These are phyloP conservation scores for Chelonus insularis DNA, from an alignment of 1,140 invertebrate genomes.

Conservation along the genomic window DNA sequence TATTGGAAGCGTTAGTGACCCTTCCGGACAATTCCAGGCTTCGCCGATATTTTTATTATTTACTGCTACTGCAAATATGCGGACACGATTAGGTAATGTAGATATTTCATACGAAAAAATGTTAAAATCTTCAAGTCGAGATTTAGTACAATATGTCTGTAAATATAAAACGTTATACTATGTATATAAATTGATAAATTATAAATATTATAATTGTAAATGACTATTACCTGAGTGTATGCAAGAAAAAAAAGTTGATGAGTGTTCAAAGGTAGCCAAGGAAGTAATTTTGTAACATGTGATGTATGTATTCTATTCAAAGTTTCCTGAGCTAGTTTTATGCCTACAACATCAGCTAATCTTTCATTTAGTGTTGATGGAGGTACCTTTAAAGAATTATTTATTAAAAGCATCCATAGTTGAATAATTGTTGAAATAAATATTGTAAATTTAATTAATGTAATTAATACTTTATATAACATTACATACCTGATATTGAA, in stretches of 20 bases:
- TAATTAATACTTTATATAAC: conserved; percentile 8
- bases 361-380: conserved; percentile 39
- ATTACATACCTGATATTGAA: conserved; percentile 33
- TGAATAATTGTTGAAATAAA: not conserved
- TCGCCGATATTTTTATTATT: conserved; percentile 32
- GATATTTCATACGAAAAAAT: conserved; percentile 37
- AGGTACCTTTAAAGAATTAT: too few species aligned
- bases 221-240: conserved; percentile 43
- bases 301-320: conserved; percentile 33
- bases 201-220: not conserved
- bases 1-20: conserved; percentile 34
- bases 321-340: conserved; percentile 44
- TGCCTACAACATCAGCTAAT: conserved; percentile 39
- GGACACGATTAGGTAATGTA: conserved; percentile 36
- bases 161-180: conserved; percentile 25
- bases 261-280: conserved; percentile 37
- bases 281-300: conserved; percentile 24
- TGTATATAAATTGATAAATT: not conserved
- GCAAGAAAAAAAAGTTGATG: conserved; percentile 41
- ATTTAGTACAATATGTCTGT: conserved; percentile 44
- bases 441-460: not conserved
- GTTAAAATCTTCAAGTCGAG: conserved; percentile 36
- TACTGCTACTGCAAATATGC: conserved; percentile 34
- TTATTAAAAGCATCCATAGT: conserved; percentile 16
- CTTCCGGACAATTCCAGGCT: conserved; percentile 38